Percentiles rank a stretch among this genome's conserved stretches.
phyloP scores from a whole-genome alignment of 2,888 invertebrate genomes.

The Phortica magna region DNA sequence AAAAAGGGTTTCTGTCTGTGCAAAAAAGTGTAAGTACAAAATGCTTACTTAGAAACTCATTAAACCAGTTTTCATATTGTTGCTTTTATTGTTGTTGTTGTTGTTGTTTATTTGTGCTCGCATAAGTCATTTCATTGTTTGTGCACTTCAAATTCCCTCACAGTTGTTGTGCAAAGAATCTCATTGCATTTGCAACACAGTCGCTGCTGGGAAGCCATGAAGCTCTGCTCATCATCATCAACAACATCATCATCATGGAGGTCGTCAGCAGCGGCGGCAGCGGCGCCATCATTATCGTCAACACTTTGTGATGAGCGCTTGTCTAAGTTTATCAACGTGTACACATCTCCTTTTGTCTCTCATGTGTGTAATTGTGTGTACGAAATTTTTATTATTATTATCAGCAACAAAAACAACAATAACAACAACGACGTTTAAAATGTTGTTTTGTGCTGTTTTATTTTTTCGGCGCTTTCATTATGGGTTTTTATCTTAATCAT shows the following conservation, averaged over 20 bases:
- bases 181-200: not conserved
- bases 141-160: not conserved
- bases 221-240: not conserved
- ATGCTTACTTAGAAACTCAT: not conserved
- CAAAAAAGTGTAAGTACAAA: not conserved
- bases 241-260: no score
- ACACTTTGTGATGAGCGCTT: conserved; percentile 28
- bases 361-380: not conserved
- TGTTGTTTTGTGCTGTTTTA: not conserved
- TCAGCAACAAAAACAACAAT: no score
- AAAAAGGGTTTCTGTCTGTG: not conserved
- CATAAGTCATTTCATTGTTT: conserved; percentile 4
- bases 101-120: not conserved
- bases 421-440: not conserved
- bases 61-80: not conserved
- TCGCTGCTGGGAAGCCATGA: not conserved
- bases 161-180: not conserved
- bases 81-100: not conserved
- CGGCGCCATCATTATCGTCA: not conserved
- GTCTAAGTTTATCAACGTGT: conserved; percentile 31
- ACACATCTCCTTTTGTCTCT: conserved; percentile 14
- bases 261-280: no score
- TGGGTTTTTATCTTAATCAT: conserved; percentile 19
- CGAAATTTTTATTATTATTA: not conserved
- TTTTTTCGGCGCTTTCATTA: conserved; percentile 9